These are phyloP conservation scores for Dipodomys ordii DNA, from an alignment of 2,113 vertebrate species.

Conservation along the genomic window DNA sequence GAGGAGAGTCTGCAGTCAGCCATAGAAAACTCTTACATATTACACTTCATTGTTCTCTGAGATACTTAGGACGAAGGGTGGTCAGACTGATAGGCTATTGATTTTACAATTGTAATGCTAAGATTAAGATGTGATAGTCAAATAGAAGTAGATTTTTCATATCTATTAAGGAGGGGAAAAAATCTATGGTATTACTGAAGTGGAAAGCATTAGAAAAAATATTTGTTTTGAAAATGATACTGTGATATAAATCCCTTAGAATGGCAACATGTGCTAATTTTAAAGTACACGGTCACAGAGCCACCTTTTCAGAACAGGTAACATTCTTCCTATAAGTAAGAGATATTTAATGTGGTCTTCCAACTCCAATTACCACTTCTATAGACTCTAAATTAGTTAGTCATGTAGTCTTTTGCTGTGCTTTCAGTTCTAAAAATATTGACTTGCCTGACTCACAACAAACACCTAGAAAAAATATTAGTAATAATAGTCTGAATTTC, in stretches of 20 bases:
- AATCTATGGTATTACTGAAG: neutral
- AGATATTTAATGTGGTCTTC: neutral
- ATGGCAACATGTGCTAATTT: neutral
- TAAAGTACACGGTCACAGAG: neutral
- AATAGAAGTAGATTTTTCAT: slow-evolving; percentile 34
- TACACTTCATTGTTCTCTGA: slow-evolving; percentile 58
- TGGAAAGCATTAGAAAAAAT: neutral
- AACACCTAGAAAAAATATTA: neutral
- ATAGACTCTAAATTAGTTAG: neutral
- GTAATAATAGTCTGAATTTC: slow-evolving; percentile 3
- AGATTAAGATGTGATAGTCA: slow-evolving; percentile 35
- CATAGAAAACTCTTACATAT: slow-evolving; percentile 51
- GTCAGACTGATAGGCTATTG: slow-evolving; percentile 7
- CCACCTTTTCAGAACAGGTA: slow-evolving; percentile 5
- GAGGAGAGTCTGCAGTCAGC: neutral
- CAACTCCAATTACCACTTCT: neutral
- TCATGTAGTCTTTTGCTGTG: neutral
- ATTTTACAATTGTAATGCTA: slow-evolving; percentile 29
- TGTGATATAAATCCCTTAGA: slow-evolving; percentile 20
- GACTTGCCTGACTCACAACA: neutral
- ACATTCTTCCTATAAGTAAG: neutral
- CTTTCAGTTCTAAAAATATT: neutral
- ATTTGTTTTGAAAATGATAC: neutral
- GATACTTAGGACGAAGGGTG: neutral
- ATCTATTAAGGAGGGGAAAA: neutral